Percentiles rank a stretch among this genome's conserved stretches.
Conservation (phyloP, 1,140 invertebrate genomes). For the Solenopsis invicta region DNA sequence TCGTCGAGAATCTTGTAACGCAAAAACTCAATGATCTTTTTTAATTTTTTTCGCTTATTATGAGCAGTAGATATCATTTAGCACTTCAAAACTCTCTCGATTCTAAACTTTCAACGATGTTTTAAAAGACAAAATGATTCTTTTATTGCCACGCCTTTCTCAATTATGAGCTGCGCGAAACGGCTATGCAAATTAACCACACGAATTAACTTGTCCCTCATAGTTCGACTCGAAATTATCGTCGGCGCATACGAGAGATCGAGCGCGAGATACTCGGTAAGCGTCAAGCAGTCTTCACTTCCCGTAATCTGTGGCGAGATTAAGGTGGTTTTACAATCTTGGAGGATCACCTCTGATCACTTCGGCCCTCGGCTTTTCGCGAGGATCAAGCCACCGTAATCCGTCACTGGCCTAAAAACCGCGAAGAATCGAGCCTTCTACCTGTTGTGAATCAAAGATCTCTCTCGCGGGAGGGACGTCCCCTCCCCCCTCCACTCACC, state of each 20-base stretch:
- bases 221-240: background rate
- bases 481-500: background rate
- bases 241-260: no score
- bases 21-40: background rate
- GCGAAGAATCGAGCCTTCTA: background rate
- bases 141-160: background rate
- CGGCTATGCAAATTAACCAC: background rate
- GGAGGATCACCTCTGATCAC: background rate
- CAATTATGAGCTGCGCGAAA: background rate
- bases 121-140: background rate
- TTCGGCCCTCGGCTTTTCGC: background rate
- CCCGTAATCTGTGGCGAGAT: constrained; percentile 11
- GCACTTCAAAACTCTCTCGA: background rate
- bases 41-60: background rate
- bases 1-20: background rate
- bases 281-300: background rate
- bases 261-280: background rate
- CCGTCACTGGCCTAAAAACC: background rate
- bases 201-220: background rate
- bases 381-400: background rate
- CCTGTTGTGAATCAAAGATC: background rate
- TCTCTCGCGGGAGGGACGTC: background rate
- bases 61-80: background rate
- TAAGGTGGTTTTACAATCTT: constrained; percentile 7
- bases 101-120: background rate